Evolutionary conservation across 2,113 vertebrate genomes (phyloP).

Genomic region (Silurus asotus): DNA sequence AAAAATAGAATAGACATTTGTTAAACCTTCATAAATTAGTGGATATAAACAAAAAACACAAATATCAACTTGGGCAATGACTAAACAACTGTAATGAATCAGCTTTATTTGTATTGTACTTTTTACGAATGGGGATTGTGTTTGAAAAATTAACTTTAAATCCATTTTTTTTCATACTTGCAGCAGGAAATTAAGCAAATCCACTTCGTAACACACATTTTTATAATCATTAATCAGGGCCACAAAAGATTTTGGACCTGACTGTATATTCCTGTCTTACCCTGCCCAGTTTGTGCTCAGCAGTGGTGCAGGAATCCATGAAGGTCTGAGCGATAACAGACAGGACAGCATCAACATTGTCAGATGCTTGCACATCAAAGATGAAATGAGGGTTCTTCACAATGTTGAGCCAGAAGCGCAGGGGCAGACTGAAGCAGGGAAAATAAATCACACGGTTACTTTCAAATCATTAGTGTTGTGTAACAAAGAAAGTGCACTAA

Average conservation of each 20-base stretch:
- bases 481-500: background rate
- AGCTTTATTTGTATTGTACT: background rate
- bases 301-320: slow-evolving; percentile 97
- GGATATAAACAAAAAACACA: background rate
- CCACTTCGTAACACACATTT: background rate
- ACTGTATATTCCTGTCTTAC: slow-evolving; percentile 68
- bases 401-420: slow-evolving; percentile 98
- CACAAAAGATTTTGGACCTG: background rate
- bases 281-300: slow-evolving; percentile 96
- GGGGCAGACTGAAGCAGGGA: slow-evolving; percentile 78
- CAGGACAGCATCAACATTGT: slow-evolving; percentile 91
- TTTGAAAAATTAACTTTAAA: background rate
- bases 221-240: background rate
- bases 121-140: too few species aligned
- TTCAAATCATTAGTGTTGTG: background rate
- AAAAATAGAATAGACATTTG: background rate
- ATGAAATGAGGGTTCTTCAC: slow-evolving; percentile 98
- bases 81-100: background rate
- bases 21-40: background rate
- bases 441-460: background rate
- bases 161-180: background rate
- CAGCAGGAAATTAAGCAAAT: background rate
- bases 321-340: slow-evolving; percentile 97
- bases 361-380: slow-evolving; percentile 93
- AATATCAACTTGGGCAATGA: background rate